These are phyloP conservation scores for Microplitis mediator DNA, from an alignment of 1,140 invertebrate genomes.

Conservation along the genomic window DNA sequence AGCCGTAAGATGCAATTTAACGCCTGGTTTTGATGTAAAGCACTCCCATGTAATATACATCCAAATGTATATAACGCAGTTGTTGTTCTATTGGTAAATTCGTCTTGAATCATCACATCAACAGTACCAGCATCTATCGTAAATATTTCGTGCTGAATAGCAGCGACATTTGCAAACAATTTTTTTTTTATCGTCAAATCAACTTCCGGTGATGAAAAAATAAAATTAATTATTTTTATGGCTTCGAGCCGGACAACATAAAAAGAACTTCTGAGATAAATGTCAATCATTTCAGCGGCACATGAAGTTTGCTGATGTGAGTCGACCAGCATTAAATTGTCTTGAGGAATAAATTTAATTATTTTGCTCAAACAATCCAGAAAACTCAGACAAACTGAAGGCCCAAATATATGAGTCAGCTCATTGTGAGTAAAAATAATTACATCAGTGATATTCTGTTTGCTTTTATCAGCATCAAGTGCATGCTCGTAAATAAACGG, in stretches of 20 bases:
- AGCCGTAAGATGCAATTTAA: slow-evolving; percentile 53
- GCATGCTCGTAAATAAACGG: slow-evolving; percentile 39
- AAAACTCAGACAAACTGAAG: slow-evolving; percentile 42
- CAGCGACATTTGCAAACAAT: slow-evolving; percentile 45
- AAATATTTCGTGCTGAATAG: slow-evolving; percentile 2
- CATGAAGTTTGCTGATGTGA: slow-evolving; percentile 11
- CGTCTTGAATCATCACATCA: slow-evolving; percentile 46
- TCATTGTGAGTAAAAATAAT: slow-evolving; percentile 23
- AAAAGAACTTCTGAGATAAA: slow-evolving; percentile 50
- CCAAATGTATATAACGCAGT: slow-evolving; percentile 52
- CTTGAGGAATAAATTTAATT: slow-evolving; percentile 36
- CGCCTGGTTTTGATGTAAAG: slow-evolving; percentile 52
- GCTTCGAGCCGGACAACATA: slow-evolving; percentile 54
- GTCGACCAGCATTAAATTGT: slow-evolving; percentile 17
- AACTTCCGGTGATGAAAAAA: slow-evolving; percentile 41
- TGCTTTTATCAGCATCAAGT: background rate
- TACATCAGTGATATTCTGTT: slow-evolving; percentile 21
- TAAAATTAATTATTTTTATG: slow-evolving; percentile 46
- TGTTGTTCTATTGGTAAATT: slow-evolving; percentile 48
- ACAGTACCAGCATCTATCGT: background rate
- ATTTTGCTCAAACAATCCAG: slow-evolving; percentile 49
- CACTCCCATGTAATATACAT: slow-evolving; percentile 51
- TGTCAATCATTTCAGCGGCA: slow-evolving; percentile 19
- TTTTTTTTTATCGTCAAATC: slow-evolving; percentile 40
- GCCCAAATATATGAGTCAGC: slow-evolving; percentile 40